phyloP scores from a whole-genome alignment of 2,113 vertebrate species.

The Ardeotis arabs region DNA sequence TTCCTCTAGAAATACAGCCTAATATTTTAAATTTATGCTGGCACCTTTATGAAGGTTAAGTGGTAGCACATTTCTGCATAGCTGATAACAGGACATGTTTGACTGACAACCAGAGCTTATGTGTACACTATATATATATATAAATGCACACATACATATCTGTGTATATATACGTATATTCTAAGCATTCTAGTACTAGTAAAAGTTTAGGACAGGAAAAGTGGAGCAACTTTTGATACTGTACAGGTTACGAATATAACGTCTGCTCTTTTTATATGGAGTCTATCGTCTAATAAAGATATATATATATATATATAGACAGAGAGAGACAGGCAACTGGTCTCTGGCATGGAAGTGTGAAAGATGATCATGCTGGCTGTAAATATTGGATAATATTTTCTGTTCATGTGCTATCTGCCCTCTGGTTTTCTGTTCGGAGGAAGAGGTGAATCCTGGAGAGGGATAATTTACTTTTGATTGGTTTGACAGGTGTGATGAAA shows the following conservation, averaged over 20 bases:
- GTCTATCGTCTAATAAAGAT: not conserved
- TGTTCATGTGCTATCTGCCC: not conserved
- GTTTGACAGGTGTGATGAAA: constrained; percentile 63
- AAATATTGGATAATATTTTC: constrained; percentile 5
- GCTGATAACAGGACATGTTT: not conserved
- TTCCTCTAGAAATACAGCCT: not conserved
- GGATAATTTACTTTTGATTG: constrained; percentile 42
- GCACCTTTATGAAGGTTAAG: not conserved
- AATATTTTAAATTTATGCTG: not conserved
- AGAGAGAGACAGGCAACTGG: not conserved
- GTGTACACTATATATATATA: not conserved
- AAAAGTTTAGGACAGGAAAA: not conserved
- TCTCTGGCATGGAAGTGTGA: not conserved
- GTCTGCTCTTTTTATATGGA: not conserved
- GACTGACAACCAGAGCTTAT: not conserved
- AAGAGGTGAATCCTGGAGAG: not conserved
- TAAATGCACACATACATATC: not conserved
- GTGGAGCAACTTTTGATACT: not conserved
- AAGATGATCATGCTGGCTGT: not conserved
- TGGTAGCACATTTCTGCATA: not conserved
- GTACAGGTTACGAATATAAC: not conserved
- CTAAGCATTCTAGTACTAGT: not conserved
- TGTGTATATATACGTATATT: not conserved
- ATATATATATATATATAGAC: not conserved
- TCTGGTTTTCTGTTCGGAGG: constrained; percentile 12